Percentiles rank a stretch among this genome's conserved stretches.
Evolutionary conservation across 2,113 vertebrate species (phyloP).

Genomic region (Festucalex cinctus): DNA sequence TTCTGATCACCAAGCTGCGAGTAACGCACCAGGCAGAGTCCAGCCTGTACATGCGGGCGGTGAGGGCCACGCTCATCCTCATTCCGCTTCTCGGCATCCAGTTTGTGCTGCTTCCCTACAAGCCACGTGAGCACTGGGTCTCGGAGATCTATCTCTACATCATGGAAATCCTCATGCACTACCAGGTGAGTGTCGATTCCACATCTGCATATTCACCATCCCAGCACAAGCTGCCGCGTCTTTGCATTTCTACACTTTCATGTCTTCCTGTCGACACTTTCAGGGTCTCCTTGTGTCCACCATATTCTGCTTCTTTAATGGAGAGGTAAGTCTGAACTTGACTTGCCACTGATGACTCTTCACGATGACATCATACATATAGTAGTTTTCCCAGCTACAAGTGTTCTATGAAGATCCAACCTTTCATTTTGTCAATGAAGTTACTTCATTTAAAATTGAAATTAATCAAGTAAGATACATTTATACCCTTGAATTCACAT

Average conservation of each 20-base stretch:
- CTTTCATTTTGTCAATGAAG: no score
- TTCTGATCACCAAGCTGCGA: constrained; percentile 94
- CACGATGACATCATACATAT: no score
- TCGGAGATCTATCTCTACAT: constrained; percentile 85
- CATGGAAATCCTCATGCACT: constrained; percentile 91
- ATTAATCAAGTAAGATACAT: no score
- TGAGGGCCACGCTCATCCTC: constrained; percentile 92
- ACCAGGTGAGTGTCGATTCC: constrained; percentile 77
- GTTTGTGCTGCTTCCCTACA: constrained; percentile 86
- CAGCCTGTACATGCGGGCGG: constrained; percentile 96
- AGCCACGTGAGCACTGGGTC: constrained; percentile 76
- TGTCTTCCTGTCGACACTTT: constrained; percentile 6
- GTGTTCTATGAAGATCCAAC: no score
- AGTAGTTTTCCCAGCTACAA: no score
- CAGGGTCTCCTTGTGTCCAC: constrained; percentile 70
- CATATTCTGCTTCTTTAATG: constrained; percentile 73
- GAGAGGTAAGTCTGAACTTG: constrained; percentile 53
- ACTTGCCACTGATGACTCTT: not conserved
- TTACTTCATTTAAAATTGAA: no score
- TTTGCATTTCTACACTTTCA: constrained; percentile 13
- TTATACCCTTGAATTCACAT: no score
- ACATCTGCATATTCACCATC: not conserved
- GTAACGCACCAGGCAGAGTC: constrained; percentile 95
- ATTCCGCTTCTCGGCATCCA: constrained; percentile 94
- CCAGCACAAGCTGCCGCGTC: not conserved